A percentile compares a stretch with the other conserved stretches of the same genome.
phyloP scores from a whole-genome alignment of 2,797 vertebrate species.

The Erethizon dorsatum region DNA sequence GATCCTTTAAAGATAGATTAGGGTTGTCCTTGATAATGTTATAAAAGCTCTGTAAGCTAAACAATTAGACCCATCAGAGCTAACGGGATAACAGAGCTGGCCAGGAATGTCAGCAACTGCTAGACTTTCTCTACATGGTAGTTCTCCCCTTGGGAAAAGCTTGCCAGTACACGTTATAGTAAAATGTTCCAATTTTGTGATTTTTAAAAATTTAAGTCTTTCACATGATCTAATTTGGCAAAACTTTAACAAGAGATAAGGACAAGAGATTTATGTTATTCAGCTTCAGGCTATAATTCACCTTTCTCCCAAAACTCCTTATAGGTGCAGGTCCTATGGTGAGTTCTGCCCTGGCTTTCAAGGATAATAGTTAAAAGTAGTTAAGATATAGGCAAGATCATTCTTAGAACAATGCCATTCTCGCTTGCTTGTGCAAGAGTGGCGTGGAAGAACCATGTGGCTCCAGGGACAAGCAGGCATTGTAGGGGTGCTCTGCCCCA shows the following conservation, averaged over 20 bases:
- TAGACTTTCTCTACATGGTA: background rate
- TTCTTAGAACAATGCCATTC: background rate
- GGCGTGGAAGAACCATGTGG: background rate
- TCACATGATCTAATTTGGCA: background rate
- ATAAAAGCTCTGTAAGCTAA: background rate
- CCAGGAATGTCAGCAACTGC: background rate
- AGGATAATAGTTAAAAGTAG: background rate
- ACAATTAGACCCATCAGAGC: conserved; percentile 18
- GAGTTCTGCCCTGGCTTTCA: background rate
- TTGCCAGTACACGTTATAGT: background rate
- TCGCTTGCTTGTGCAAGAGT: background rate
- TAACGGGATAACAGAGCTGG: background rate
- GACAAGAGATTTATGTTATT: background rate
- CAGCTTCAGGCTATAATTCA: background rate
- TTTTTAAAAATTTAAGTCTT: conserved; percentile 5
- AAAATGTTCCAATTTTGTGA: background rate
- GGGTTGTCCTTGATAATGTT: background rate
- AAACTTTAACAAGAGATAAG: conserved; percentile 25
- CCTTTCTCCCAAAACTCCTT: background rate
- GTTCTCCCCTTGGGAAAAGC: too few species aligned
- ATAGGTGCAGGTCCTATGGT: background rate
- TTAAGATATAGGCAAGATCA: background rate
- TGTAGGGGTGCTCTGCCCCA: background rate
- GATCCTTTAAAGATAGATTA: conserved; percentile 1
- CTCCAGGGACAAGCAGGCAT: background rate